Base-by-base conservation (phyloP, 2,113 vertebrate species). In the Hirundichthys speculiger region DNA sequence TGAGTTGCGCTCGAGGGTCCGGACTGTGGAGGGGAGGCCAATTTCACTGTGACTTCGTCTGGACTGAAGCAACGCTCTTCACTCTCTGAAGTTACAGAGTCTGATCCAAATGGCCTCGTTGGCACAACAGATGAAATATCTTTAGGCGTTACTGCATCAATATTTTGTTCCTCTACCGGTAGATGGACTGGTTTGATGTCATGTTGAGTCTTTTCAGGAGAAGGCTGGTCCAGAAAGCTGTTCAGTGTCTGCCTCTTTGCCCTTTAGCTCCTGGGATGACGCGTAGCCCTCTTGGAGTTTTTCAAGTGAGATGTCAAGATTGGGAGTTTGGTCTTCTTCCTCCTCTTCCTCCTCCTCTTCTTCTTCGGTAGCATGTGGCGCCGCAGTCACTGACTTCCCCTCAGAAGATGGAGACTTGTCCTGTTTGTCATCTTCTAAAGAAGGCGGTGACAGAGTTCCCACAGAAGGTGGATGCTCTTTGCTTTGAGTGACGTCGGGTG, bases 11-110 rank as follows among this genome's bases (percentile, higher is more conserved):
- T 99, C 0, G 94, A 94, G 48, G 95, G 96, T 43, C 93, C 95
- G 4, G 96, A 98, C 1, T 94, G 94, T 38, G 94, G 94, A 14
- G 96, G 96, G 27, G 96, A 98, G n/a, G 96, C 95, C 96, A 98
- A 95, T 89, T 98, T 98, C 49, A 99, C 94, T 5, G 97, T 99
- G 82, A 96, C 94, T 2, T 99, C 96, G 16, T 98, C 96, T 0
- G 97, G 96, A 78, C 96, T 99, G 70, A 93, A 90, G 86, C 96
- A 99, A 42, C 96, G 92, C 8, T 98, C 97, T 43, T 98, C 96
- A 1, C 84, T 88, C 59, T 99, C 96, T 42, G 88, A 87, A 30
- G 87, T 90, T 34, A 85, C 69, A 0, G 89, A 88, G 58, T 91
- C 91, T 0, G 88, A 84, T 60, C 90, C 93, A 43, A 90, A 85